Evolutionary conservation across 2,797 vertebrate genomes (phyloP).

Genomic region (Pantherophis vulpinus): DNA sequence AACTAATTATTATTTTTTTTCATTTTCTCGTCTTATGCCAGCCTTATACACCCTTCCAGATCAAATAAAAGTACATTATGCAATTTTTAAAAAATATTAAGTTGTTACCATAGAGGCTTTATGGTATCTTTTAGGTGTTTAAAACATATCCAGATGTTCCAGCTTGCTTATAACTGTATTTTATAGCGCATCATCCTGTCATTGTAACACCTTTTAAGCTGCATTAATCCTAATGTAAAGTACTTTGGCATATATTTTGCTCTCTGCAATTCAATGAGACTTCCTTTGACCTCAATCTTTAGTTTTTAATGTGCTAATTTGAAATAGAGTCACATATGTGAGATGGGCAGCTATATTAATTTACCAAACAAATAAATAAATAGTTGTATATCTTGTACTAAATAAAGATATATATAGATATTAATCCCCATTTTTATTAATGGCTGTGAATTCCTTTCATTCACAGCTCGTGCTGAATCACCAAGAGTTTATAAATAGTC

Average conservation of each 20-base stretch:
- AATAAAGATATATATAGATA: not conserved
- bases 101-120: constrained; percentile 19
- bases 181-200: not conserved
- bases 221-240: not conserved
- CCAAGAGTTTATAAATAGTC: no score
- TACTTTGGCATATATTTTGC: not conserved
- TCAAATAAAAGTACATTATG: not conserved
- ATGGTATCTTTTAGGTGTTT: constrained; percentile 2
- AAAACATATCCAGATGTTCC: not conserved
- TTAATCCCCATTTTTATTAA: not conserved
- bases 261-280: not conserved
- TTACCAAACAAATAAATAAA: not conserved
- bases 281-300: no score
- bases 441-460: no score
- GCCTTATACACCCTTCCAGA: not conserved
- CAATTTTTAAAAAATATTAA: constrained; percentile 13
- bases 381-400: not conserved
- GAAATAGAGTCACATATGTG: not conserved
- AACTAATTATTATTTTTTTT: not conserved
- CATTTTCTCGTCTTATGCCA: not conserved
- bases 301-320: not conserved
- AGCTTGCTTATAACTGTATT: constrained; percentile 7
- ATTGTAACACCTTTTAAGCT: not conserved
- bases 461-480: no score
- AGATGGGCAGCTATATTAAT: not conserved